phyloP scores from a whole-genome alignment of 2,888 invertebrate species.

The Agonopterix arenella region DNA sequence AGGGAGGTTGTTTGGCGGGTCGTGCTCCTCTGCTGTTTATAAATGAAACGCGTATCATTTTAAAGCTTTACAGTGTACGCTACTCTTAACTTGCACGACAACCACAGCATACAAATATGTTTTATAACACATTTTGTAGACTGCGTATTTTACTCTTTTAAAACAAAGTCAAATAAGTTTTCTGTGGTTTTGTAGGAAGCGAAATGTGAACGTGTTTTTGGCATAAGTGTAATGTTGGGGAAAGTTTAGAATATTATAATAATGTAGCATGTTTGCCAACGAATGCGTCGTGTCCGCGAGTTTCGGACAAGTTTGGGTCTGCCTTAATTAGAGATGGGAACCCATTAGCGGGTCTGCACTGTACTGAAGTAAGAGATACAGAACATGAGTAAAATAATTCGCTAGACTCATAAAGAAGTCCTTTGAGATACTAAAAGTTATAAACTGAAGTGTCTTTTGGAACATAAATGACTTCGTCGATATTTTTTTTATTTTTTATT shows the following conservation, averaged over 20 bases:
- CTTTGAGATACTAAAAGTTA: too few species aligned
- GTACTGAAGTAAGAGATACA: too few species aligned
- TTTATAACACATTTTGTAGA: background rate
- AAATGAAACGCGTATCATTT: conserved; percentile 72
- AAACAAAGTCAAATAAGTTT: background rate
- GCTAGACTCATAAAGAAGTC: too few species aligned
- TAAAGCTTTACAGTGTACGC: conserved; percentile 46
- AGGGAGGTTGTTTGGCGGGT: conserved; percentile 67
- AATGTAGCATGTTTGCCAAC: conserved; percentile 20
- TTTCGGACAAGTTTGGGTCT: conserved; percentile 34
- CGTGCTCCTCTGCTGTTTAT: conserved; percentile 64
- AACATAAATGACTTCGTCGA: too few species aligned
- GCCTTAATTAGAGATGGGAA: conserved; percentile 5
- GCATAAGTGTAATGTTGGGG: conserved; percentile 34
- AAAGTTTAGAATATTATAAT: conserved; percentile 50
- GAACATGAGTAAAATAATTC: too few species aligned
- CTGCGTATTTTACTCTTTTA: background rate
- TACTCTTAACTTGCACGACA: conserved; percentile 19
- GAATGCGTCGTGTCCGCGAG: conserved; percentile 29
- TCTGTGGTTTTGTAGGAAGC: conserved; percentile 6
- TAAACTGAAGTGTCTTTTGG: too few species aligned
- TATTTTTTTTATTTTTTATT: too few species aligned
- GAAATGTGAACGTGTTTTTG: conserved; percentile 25
- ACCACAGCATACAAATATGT: conserved; percentile 16
- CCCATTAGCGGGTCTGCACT: background rate